Evolutionary conservation across 2,888 invertebrate genomes (phyloP).

Genomic region (Plagiodera versicolora): DNA sequence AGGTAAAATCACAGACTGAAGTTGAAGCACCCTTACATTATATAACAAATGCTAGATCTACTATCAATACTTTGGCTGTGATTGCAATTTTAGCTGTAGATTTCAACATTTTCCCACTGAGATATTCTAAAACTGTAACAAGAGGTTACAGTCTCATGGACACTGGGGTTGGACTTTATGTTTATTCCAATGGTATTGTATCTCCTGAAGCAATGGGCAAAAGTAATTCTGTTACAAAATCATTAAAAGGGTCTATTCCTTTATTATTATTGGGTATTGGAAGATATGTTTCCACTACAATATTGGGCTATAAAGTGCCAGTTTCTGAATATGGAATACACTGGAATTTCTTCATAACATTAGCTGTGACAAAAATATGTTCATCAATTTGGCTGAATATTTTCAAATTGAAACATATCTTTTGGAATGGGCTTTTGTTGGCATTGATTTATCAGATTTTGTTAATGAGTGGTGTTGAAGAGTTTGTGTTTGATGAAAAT

Average conservation of each 20-base stretch:
- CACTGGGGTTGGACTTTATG: conserved; percentile 87
- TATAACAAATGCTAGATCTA: conserved; percentile 70
- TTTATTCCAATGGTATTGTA: conserved; percentile 78
- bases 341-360: conserved; percentile 97
- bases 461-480: conserved; percentile 63
- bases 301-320: conserved; percentile 82
- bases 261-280: conserved; percentile 64
- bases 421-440: conserved; percentile 60
- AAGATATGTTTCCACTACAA: conserved; percentile 63
- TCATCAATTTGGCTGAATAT: conserved; percentile 64
- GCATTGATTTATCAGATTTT: conserved; percentile 68
- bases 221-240: conserved; percentile 44
- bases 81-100: conserved; percentile 93
- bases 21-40: conserved; percentile 44
- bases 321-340: conserved; percentile 94
- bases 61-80: conserved; percentile 72
- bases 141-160: conserved; percentile 94
- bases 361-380: conserved; percentile 79
- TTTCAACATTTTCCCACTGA: conserved; percentile 81
- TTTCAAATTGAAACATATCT: conserved; percentile 57
- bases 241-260: conserved; percentile 54
- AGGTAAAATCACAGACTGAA: conserved; percentile 3
- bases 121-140: conserved; percentile 84
- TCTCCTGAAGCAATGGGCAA: conserved; percentile 59
- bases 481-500: conserved; percentile 68